These are phyloP conservation scores for Tenthredo mesomela DNA, from an alignment of 2,888 invertebrate species.

Conservation along the genomic window DNA sequence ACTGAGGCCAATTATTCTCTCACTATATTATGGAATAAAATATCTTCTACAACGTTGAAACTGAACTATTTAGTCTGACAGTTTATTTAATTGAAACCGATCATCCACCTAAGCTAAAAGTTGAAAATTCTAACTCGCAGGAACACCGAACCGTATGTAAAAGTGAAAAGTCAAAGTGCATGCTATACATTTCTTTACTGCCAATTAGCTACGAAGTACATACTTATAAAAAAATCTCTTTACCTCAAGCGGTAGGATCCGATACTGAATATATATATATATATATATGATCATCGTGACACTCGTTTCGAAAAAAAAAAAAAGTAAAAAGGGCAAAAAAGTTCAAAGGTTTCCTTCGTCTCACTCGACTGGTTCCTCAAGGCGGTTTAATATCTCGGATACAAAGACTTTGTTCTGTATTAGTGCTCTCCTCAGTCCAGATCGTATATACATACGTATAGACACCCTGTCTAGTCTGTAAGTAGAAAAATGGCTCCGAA, in stretches of 20 bases:
- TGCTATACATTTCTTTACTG: not conserved
- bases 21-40: not conserved
- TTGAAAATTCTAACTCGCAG: not conserved
- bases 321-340: not conserved
- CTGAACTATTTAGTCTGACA: not conserved
- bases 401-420: not conserved
- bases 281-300: not conserved
- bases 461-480: not conserved
- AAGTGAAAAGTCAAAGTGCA: not conserved
- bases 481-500: not conserved
- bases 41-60: not conserved
- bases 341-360: conserved; percentile 40
- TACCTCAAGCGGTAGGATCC: not conserved
- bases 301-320: not conserved
- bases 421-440: not conserved
- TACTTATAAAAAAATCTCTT: not conserved
- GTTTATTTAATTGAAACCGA: not conserved
- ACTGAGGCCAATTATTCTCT: not conserved
- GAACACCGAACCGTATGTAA: not conserved
- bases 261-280: not conserved
- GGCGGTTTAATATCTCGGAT: not conserved
- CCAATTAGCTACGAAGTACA: not conserved
- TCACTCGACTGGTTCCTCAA: not conserved
- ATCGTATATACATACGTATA: not conserved
- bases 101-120: not conserved